Evolutionary conservation across 2,113 vertebrate genomes (phyloP).

Genomic region (Pangasianodon hypophthalmus): DNA sequence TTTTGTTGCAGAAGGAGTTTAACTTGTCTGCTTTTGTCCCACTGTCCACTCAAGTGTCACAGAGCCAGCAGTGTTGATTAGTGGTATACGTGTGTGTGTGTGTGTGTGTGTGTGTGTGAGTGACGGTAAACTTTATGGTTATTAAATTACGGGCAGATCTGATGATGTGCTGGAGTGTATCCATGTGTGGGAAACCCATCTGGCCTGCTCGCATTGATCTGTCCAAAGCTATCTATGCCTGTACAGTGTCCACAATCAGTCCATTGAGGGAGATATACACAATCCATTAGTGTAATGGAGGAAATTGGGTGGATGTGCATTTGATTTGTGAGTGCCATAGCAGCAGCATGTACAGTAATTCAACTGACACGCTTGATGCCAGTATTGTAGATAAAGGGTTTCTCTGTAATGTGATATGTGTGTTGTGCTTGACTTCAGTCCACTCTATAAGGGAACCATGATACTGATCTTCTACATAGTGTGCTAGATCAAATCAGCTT

Average conservation of each 20-base stretch:
- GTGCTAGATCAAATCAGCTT: not conserved
- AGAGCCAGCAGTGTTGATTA: not conserved
- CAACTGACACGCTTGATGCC: not conserved
- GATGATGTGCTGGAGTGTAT: constrained; percentile 39
- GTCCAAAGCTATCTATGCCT: constrained; percentile 25
- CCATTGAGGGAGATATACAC: constrained; percentile 7
- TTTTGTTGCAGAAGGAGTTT: not conserved
- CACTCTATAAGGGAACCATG: not conserved
- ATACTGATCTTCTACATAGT: not conserved
- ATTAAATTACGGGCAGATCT: constrained; percentile 31
- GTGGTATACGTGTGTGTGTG: constrained; percentile 19
- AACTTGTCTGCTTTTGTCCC: not conserved
- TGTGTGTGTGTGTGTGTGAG: not conserved
- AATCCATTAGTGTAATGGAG: constrained; percentile 23
- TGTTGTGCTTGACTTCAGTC: not conserved
- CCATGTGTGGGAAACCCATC: constrained; percentile 4
- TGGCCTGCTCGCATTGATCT: constrained; percentile 27
- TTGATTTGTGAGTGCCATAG: constrained; percentile 14
- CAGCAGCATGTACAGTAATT: not conserved
- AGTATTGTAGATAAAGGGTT: not conserved
- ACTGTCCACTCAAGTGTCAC: not conserved
- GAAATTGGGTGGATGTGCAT: not conserved
- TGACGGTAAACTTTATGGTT: not conserved
- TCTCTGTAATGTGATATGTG: not conserved
- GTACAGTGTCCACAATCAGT: constrained; percentile 19